Evolutionary conservation across 1,140 invertebrate species (phyloP).

Genomic region (Achroia grisella): DNA sequence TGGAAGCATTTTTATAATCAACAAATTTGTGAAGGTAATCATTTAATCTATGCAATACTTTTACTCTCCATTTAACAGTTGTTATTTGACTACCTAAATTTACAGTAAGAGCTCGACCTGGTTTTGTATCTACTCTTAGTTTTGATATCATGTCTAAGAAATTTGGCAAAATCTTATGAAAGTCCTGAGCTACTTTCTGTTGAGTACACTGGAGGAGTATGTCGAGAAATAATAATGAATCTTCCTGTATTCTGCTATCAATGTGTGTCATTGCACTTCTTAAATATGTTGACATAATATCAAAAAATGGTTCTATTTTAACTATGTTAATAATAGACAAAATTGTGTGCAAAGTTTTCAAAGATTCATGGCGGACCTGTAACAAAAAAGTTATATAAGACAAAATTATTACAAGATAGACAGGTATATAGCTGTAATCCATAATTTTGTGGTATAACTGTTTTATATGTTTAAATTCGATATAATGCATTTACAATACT

Average conservation of each 20-base stretch:
- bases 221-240: constrained; percentile 86
- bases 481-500: too few relatives aligned
- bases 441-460: too few relatives aligned
- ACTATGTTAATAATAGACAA: constrained; percentile 72
- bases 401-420: not conserved
- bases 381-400: constrained; percentile 23
- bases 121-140: constrained; percentile 75
- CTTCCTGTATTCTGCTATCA: constrained; percentile 83
- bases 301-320: constrained; percentile 79
- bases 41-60: constrained; percentile 79
- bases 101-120: constrained; percentile 77
- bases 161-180: constrained; percentile 81
- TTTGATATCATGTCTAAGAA: constrained; percentile 88
- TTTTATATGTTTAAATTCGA: too few relatives aligned
- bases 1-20: constrained; percentile 31
- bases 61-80: constrained; percentile 83
- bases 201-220: constrained; percentile 78
- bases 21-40: constrained; percentile 73
- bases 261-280: constrained; percentile 92
- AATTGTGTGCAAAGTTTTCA: constrained; percentile 80
- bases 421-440: not conserved
- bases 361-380: constrained; percentile 78
- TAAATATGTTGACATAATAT: constrained; percentile 83
- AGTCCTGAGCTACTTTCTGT: constrained; percentile 76
- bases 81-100: constrained; percentile 80